Percentiles rank a stretch among this genome's conserved stretches.
Evolutionary conservation across 2,113 vertebrate genomes (phyloP).

Genomic region (Melospiza melodia): DNA sequence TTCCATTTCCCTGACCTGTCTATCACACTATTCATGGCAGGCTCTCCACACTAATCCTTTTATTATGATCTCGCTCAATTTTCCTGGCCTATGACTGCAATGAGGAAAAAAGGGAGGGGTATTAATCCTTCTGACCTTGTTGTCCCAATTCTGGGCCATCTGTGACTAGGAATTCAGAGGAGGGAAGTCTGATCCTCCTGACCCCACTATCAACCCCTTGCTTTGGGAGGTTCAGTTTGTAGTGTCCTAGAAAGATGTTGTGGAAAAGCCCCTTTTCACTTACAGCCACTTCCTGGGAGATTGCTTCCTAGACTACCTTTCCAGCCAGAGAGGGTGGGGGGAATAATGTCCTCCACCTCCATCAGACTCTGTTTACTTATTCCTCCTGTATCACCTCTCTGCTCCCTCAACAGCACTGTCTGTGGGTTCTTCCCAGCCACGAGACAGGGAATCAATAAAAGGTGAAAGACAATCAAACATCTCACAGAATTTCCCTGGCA

Average conservation of each 20-base stretch:
- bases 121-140: conserved; percentile 45
- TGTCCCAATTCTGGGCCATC: conserved; percentile 39
- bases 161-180: conserved; percentile 17
- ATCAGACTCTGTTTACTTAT: background rate
- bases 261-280: background rate
- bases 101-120: background rate
- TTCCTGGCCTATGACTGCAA: conserved; percentile 32
- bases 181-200: conserved; percentile 3
- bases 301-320: background rate
- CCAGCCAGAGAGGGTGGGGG: background rate
- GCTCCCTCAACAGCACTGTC: background rate
- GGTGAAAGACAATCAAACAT: background rate
- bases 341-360: background rate
- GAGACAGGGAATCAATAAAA: background rate
- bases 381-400: background rate
- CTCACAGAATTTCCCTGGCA: background rate
- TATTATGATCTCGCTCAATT: conserved; percentile 55
- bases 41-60: conserved; percentile 50
- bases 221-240: background rate
- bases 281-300: background rate
- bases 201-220: background rate
- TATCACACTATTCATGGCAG: background rate
- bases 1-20: conserved; percentile 39
- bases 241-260: background rate
- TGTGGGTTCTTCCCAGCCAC: background rate